phyloP scores from a whole-genome alignment of 92 coral and sea anemone genomes.

The Micromussa lordhowensis region DNA sequence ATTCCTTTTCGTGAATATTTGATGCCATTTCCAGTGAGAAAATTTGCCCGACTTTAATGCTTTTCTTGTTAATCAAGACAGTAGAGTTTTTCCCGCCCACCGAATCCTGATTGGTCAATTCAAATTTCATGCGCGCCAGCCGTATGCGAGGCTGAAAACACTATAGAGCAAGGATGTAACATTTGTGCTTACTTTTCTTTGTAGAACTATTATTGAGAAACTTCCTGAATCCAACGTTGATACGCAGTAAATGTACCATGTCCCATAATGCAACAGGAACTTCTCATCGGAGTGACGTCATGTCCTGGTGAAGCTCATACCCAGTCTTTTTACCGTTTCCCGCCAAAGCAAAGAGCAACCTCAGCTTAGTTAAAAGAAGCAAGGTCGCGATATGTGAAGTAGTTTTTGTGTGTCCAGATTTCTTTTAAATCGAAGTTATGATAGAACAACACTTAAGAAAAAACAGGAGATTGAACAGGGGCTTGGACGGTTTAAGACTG shows the following conservation, averaged over 20 bases:
- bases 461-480: neutral
- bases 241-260: neutral
- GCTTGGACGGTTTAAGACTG: neutral
- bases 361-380: neutral
- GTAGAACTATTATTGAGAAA: constrained; percentile 14
- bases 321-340: neutral
- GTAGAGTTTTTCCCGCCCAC: no score
- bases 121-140: no score
- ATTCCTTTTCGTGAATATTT: no score
- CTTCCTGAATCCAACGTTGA: neutral
- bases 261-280: neutral
- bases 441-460: neutral
- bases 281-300: neutral
- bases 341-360: neutral
- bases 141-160: no score
- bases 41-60: no score
- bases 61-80: no score
- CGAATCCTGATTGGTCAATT: no score
- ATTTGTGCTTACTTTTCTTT: neutral
- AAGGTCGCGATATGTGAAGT: neutral
- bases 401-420: neutral
- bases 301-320: neutral
- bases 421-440: neutral
- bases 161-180: neutral
- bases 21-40: no score